Base-by-base conservation (phyloP, 1,140 invertebrate genomes). In the Micrasema longulum region DNA sequence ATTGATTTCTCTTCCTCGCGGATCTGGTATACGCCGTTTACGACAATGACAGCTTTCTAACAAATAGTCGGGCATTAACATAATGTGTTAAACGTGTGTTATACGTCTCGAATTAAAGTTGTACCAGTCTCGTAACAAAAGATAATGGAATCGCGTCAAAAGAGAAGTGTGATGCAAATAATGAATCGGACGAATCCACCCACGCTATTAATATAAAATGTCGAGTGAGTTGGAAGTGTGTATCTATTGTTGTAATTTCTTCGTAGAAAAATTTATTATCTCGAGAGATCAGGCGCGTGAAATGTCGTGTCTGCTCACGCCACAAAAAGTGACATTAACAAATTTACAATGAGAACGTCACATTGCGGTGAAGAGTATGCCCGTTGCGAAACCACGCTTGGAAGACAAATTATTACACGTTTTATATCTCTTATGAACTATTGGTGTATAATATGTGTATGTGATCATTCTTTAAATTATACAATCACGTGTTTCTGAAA, bases 201-300 rank as follows among this genome's bases (percentile, higher is more conserved):
- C 57, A 70, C 68, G 35, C 47, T 47, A 63, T 70, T 41, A 41
- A 55, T 55, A 47, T 53, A 31, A 31, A 4, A 43, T 53, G 52
- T 60, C 67, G 55, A 43, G 48, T 36, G 62, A 52, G 38, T 14
- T 18, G 26, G 23, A 60, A 47, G 60, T 64, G 36, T 53, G 43
- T 43, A 22, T 22, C 43, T 48, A 69, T 60, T 69, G 55, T 62
- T 69, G 41, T 57, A 69, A 53, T 69, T 73, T 73, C 66, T 14
- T 70, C 71, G 68, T 68, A 71, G 64, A 74, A 74, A 69, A 71
- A 74, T 70, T 70, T 71, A 69, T 31, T 7, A 74, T 74, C 72
- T 68, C 47, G 31, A 50, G 35, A 66, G 48, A 68, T 11, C 14
- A 53, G 48, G 31, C 47, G 57, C 57, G 20, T 55, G 52, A 60